phyloP scores from a whole-genome alignment of 2,797 vertebrate species.

The Rousettus madagascariensis region DNA sequence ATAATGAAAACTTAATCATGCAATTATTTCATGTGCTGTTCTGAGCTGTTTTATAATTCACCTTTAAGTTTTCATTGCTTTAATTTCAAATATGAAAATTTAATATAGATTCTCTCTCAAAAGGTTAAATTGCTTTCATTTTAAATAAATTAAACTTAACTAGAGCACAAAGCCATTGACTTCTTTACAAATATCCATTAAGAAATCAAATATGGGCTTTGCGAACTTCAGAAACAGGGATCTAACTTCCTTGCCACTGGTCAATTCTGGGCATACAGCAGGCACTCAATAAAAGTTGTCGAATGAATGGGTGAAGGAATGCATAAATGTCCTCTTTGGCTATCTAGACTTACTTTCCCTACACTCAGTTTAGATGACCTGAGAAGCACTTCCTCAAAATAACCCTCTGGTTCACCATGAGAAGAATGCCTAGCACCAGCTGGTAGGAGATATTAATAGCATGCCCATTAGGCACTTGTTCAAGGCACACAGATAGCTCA shows the following conservation, averaged over 20 bases:
- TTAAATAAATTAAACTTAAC: conserved; percentile 5
- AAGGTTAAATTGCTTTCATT: conserved; percentile 27
- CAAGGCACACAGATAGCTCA: conserved; percentile 76
- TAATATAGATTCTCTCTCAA: conserved; percentile 12
- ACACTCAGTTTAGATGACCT: conserved; percentile 75
- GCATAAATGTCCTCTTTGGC: conserved; percentile 36
- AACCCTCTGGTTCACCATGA: conserved; percentile 75
- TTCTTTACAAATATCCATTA: conserved; percentile 12
- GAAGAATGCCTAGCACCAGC: conserved; percentile 79
- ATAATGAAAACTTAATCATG: neutral
- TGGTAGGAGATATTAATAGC: conserved; percentile 77
- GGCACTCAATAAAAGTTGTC: conserved; percentile 45
- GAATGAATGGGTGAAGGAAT: conserved; percentile 46
- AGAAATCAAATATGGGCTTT: conserved; percentile 11
- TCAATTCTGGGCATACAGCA: conserved; percentile 49
- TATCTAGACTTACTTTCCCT: conserved; percentile 45
- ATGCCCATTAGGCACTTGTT: conserved; percentile 78
- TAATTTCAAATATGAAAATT: conserved; percentile 37
- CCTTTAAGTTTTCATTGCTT: conserved; percentile 15
- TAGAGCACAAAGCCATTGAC: neutral
- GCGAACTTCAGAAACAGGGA: conserved; percentile 5
- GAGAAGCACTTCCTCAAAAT: conserved; percentile 81
- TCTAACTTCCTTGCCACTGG: neutral
- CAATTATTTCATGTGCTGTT: conserved; percentile 27
- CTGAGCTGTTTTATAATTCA: conserved; percentile 18